Percentiles rank a stretch among this genome's conserved stretches.
Conservation (phyloP, 1,140 invertebrate species). For the Bombyx mandarina region DNA sequence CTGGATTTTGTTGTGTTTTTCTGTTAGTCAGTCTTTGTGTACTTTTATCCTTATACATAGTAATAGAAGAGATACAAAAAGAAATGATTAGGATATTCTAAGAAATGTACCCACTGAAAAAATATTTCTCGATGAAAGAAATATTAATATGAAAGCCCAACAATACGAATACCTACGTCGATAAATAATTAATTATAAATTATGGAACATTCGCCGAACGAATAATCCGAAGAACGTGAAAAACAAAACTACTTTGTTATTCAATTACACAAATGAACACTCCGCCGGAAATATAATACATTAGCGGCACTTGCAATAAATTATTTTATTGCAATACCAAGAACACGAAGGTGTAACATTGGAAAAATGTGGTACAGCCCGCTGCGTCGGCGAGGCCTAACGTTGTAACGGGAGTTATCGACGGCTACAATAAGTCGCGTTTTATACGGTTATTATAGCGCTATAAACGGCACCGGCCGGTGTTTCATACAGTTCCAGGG, state of each 20-base stretch:
- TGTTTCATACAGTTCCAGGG: conserved; percentile 64
- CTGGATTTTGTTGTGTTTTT: too few relatives aligned
- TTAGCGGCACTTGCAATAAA: conserved; percentile 10
- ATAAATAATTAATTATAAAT: too few relatives aligned
- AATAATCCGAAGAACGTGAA: too few relatives aligned
- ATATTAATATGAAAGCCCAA: too few relatives aligned
- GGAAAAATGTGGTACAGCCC: conserved; percentile 21
- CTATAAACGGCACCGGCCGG: conserved; percentile 66
- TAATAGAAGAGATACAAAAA: too few relatives aligned
- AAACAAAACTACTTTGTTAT: conserved; percentile 4
- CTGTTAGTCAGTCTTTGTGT: too few relatives aligned
- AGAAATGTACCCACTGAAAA: too few relatives aligned
- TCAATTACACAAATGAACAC: conserved; percentile 18
- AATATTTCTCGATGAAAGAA: too few relatives aligned
- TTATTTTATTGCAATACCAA: conserved; percentile 8
- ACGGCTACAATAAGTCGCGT: conserved; percentile 67
- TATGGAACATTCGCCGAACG: too few relatives aligned
- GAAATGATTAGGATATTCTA: too few relatives aligned
- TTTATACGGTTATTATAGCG: conserved; percentile 70
- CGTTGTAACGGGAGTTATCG: conserved; percentile 61
- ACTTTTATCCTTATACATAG: too few relatives aligned
- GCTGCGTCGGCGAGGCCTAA: conserved; percentile 29
- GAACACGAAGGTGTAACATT: conserved; percentile 15
- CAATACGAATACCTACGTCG: too few relatives aligned
- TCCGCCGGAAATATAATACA: conserved; percentile 1